Evolutionary conservation across 64 coral and sea anemone genomes (phyloP).

Genomic region (Actinia equina): DNA sequence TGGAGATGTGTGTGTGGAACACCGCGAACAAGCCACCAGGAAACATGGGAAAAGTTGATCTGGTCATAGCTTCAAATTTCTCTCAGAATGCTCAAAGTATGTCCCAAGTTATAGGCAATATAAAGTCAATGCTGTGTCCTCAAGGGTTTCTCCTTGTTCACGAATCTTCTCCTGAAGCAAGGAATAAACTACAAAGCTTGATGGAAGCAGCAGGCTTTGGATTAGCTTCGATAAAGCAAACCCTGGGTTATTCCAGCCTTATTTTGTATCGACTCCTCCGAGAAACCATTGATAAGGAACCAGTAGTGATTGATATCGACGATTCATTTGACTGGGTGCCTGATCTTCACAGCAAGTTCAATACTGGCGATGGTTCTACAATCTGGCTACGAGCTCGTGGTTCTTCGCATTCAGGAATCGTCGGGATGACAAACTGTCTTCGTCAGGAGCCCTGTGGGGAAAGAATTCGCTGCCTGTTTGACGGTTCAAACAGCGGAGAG

Average conservation of each 20-base stretch:
- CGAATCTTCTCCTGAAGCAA: conserved; percentile 1
- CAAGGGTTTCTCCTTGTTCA: conserved; percentile 69
- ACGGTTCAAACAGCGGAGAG: conserved; percentile 13
- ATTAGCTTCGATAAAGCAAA: conserved; percentile 51
- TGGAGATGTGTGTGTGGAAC: conserved; percentile 56
- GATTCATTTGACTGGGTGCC: conserved; percentile 73
- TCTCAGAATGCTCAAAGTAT: conserved; percentile 31
- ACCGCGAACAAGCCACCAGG: conserved; percentile 37
- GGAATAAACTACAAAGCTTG: background rate
- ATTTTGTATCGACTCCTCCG: conserved; percentile 49
- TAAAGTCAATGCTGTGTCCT: conserved; percentile 32
- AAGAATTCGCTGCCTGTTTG: conserved; percentile 76
- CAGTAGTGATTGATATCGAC: conserved; percentile 55
- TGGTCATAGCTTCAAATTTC: conserved; percentile 62
- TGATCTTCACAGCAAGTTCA: conserved; percentile 42
- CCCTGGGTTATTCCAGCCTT: conserved; percentile 43
- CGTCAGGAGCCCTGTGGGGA: conserved; percentile 74
- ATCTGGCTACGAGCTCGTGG: conserved; percentile 49
- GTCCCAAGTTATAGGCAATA: conserved; percentile 31
- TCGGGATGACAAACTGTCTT: conserved; percentile 85
- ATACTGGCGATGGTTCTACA: conserved; percentile 38
- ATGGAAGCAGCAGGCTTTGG: conserved; percentile 19
- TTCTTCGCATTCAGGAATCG: conserved; percentile 44
- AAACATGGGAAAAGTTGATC: conserved; percentile 54
- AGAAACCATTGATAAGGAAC: conserved; percentile 35